These are phyloP conservation scores for Anser cygnoides DNA, from an alignment of 2,113 vertebrate species.

Conservation along the genomic window DNA sequence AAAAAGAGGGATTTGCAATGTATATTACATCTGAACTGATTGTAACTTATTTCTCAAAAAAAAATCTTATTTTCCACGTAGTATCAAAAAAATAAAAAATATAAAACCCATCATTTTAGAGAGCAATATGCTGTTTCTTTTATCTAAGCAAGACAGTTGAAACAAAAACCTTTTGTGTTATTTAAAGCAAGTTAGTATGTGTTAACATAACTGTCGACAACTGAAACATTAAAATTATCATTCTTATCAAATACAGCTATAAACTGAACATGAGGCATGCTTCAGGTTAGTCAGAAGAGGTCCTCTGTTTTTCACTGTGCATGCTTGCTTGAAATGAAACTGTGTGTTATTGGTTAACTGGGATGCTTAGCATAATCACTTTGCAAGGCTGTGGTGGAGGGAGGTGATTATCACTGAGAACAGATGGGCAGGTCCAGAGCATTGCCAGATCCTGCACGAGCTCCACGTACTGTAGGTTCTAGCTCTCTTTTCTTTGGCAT, in stretches of 20 bases:
- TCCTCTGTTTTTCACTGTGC: slow-evolving; percentile 76
- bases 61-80: neutral
- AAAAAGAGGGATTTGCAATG: neutral
- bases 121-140: neutral
- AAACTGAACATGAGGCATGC: slow-evolving; percentile 44
- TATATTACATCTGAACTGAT: neutral
- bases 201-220: slow-evolving; percentile 6
- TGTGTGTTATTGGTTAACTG: slow-evolving; percentile 84
- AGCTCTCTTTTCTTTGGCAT: slow-evolving; percentile 58
- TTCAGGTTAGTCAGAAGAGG: slow-evolving; percentile 78
- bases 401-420: slow-evolving; percentile 89
- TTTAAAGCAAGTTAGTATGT: neutral
- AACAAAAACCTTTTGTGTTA: neutral
- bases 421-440: slow-evolving; percentile 87
- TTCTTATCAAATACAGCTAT: slow-evolving; percentile 50
- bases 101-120: neutral
- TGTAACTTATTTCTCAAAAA: neutral
- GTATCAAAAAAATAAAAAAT: neutral
- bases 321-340: slow-evolving; percentile 76
- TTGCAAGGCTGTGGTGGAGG: slow-evolving; percentile 85
- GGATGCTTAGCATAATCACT: slow-evolving; percentile 90
- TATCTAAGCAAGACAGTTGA: neutral
- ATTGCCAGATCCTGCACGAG: slow-evolving; percentile 81
- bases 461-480: slow-evolving; percentile 75
- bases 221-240: slow-evolving; percentile 11